Evolutionary conservation across 1,140 invertebrate genomes (phyloP), one percentile per base, ranked within the genome.

Genomic region (Akabosia matsudoensis): DNA sequence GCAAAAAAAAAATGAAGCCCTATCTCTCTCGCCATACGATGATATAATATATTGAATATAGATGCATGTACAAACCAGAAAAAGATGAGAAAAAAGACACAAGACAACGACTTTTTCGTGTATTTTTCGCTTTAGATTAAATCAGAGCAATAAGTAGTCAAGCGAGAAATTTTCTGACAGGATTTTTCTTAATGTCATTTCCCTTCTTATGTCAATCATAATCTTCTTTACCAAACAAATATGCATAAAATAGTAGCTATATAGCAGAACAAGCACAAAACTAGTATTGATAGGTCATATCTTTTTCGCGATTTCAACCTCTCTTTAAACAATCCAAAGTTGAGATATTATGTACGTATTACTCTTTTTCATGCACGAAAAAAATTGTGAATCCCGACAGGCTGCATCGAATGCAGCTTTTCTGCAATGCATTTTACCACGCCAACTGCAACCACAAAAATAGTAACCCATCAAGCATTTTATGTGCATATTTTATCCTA

Each of bases 171-270:
- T 61, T 61, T 61, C 54, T 61, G 14, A 24, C 54, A 14, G 24
- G 54, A 61, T 61, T 61, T 61, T 61, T 61, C 54, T 61, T 24
- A 61, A 61, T 61, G 54, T 61, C 54, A 61, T 61, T 61, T 61
- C 54, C 54, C 54, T 61, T 61, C 14, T 61, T 61, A 7, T 61
- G 37, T 45, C 37, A 45, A 45, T 45, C 37, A 45, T 45, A 7
- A 45, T 45, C 7, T 10, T 45, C 37, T 45, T 45, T 45, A 45
- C n/a, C n/a, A n/a, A n/a, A n/a, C 37, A 45, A 10, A 45, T 45
- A 18, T 18, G 37, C 37, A 10, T 18, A 45, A 45, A 45, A 45
- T 45, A 45, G 7, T 45, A 18, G 37, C 37, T 10, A n/a, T n/a
- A n/a, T n/a, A n/a, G n/a, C n/a, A n/a, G n/a, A n/a, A n/a, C n/a